These are phyloP conservation scores for Plectropomus leopardus DNA, from an alignment of 2,113 vertebrate species.

Conservation along the genomic window DNA sequence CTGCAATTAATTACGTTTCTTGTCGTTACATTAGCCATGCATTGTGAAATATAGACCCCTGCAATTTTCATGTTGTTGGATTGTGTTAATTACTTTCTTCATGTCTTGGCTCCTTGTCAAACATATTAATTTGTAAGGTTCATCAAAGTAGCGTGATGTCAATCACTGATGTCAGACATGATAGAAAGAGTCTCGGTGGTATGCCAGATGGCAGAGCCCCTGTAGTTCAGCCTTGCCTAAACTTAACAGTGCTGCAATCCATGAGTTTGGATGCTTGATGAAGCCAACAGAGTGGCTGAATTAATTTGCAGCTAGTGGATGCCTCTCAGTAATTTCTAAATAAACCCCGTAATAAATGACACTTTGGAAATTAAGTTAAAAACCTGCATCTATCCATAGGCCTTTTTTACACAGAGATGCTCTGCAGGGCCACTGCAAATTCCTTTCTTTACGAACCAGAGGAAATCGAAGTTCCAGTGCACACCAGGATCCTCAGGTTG, in stretches of 20 bases:
- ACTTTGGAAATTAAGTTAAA: not conserved
- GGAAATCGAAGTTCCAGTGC: too few species aligned
- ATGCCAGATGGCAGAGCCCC: constrained; percentile 59
- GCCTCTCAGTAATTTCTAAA: constrained; percentile 2
- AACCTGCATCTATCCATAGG: too few species aligned
- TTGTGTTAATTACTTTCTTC: constrained; percentile 28
- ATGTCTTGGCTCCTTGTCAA: constrained; percentile 40
- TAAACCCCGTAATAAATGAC: not conserved
- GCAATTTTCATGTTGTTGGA: not conserved
- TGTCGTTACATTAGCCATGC: constrained; percentile 6
- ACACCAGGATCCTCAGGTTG: too few species aligned
- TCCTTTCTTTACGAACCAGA: too few species aligned
- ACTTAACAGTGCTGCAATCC: constrained; percentile 13
- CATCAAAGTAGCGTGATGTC: constrained; percentile 55
- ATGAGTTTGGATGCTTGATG: constrained; percentile 21
- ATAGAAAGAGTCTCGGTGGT: constrained; percentile 39
- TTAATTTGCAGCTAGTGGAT: not conserved
- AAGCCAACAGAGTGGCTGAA: constrained; percentile 17
- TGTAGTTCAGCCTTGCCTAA: constrained; percentile 37
- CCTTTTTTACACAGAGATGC: too few species aligned
- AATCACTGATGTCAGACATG: constrained; percentile 54
- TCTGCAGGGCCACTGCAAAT: too few species aligned
- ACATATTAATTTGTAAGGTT: constrained; percentile 52
- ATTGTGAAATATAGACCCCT: not conserved
- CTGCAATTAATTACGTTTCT: constrained; percentile 24